phyloP scores from a whole-genome alignment of 2,888 invertebrate genomes.

The Eumacrocentrus americanus region DNA sequence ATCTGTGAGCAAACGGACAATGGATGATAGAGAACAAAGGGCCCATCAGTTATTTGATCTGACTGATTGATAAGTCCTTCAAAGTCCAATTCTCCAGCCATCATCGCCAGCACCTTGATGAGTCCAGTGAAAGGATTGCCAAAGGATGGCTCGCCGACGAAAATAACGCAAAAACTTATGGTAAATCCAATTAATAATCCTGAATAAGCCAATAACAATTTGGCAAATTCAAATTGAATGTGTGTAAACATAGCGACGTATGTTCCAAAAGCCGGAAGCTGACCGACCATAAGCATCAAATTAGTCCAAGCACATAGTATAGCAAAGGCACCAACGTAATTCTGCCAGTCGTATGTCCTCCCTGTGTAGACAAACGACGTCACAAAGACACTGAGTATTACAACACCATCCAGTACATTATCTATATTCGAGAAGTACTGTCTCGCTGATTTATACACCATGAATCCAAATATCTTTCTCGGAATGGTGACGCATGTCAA shows the following conservation, averaged over 20 bases:
- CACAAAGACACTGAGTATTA: slow-evolving; percentile 55
- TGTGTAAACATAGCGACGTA: slow-evolving; percentile 64
- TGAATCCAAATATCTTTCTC: slow-evolving; percentile 56
- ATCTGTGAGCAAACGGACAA: slow-evolving; percentile 57
- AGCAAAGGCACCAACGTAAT: slow-evolving; percentile 60
- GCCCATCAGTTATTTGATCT: slow-evolving; percentile 44
- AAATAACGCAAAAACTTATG: slow-evolving; percentile 61
- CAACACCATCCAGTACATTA: slow-evolving; percentile 56
- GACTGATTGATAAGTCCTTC: slow-evolving; percentile 55
- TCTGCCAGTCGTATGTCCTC: slow-evolving; percentile 57
- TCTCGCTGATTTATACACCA: slow-evolving; percentile 55
- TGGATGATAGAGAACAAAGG: slow-evolving; percentile 55
- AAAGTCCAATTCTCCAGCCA: slow-evolving; percentile 60
- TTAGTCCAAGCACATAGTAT: slow-evolving; percentile 62
- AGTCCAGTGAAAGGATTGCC: slow-evolving; percentile 57
- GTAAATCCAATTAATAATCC: slow-evolving; percentile 61
- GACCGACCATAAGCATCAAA: slow-evolving; percentile 61
- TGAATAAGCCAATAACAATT: slow-evolving; percentile 59
- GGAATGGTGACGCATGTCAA: slow-evolving; percentile 57
- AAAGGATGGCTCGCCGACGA: slow-evolving; percentile 56
- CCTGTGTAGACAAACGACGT: slow-evolving; percentile 57
- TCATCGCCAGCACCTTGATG: slow-evolving; percentile 59
- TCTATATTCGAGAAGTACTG: slow-evolving; percentile 60
- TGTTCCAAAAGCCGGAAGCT: slow-evolving; percentile 62
- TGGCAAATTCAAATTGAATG: slow-evolving; percentile 60